Evolutionary conservation across 2,113 vertebrate genomes (phyloP).

Genomic region (Clarias batrachus): DNA sequence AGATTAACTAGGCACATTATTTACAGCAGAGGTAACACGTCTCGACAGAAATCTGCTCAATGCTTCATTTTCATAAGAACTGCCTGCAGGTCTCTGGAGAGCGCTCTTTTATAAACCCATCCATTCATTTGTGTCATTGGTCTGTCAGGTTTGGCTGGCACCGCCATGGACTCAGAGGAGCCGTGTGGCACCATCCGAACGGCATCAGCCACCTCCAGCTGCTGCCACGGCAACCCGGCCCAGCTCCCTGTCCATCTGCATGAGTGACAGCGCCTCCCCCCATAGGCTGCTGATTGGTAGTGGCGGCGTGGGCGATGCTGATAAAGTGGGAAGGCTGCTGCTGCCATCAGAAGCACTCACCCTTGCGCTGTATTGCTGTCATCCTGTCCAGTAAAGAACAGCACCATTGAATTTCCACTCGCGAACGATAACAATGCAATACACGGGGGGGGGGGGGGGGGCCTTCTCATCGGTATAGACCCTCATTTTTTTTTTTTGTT

Average conservation of each 20-base stretch:
- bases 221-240: slow-evolving; percentile 50
- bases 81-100: slow-evolving; percentile 36
- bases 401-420: slow-evolving; percentile 40
- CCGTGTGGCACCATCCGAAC: slow-evolving; percentile 38
- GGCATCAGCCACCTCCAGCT: slow-evolving; percentile 45
- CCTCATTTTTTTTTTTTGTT: slow-evolving; percentile 41
- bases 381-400: slow-evolving; percentile 49
- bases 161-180: slow-evolving; percentile 40
- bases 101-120: slow-evolving; percentile 41
- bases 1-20: slow-evolving; percentile 51
- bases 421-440: slow-evolving; percentile 49
- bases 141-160: slow-evolving; percentile 47
- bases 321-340: slow-evolving; percentile 48
- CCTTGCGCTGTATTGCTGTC: slow-evolving; percentile 44
- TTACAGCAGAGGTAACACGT: slow-evolving; percentile 48
- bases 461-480: slow-evolving; percentile 25
- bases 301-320: slow-evolving; percentile 44
- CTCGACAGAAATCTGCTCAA: slow-evolving; percentile 36
- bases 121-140: slow-evolving; percentile 48
- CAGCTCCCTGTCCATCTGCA: slow-evolving; percentile 46
- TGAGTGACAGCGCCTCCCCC: slow-evolving; percentile 55
- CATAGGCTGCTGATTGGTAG: slow-evolving; percentile 47
- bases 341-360: slow-evolving; percentile 32
- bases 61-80: slow-evolving; percentile 49
- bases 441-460: slow-evolving; percentile 39